Conservation (phyloP, 2,888 invertebrate genomes). For the Synergus gifuensis region DNA sequence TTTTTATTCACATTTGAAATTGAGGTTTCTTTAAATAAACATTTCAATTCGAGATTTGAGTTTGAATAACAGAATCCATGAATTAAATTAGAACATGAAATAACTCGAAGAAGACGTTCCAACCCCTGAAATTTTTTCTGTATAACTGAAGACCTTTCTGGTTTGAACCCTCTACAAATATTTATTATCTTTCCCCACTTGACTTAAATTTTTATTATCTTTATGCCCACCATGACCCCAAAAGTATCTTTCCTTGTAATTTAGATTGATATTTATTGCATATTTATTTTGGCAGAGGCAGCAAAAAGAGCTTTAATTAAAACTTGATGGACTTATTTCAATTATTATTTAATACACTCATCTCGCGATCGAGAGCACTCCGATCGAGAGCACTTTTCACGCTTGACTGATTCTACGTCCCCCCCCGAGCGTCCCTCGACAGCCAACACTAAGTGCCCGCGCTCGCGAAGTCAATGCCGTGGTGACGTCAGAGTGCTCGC, state of each 20-base stretch:
- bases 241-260: slow-evolving; percentile 33
- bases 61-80: background rate
- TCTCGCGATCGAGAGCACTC: too few relatives aligned
- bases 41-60: too few relatives aligned
- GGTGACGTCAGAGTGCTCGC: too few relatives aligned
- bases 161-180: slow-evolving; percentile 25
- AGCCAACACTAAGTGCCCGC: too few relatives aligned
- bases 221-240: background rate
- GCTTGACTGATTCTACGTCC: too few relatives aligned
- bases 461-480: too few relatives aligned
- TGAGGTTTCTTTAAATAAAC: too few relatives aligned
- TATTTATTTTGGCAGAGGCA: background rate
- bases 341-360: background rate
- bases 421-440: too few relatives aligned
- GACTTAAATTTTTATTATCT: slow-evolving; percentile 40
- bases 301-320: background rate
- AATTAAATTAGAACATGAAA: background rate
- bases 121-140: slow-evolving; percentile 12
- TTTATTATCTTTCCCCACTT: slow-evolving; percentile 33
- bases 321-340: background rate
- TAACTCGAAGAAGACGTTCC: slow-evolving; percentile 8
- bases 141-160: slow-evolving; percentile 1
- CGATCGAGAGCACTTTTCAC: too few relatives aligned
- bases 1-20: background rate
- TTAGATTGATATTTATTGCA: background rate